Conservation (phyloP, 1,140 invertebrate genomes). For the Pygmarrhopalites habei region DNA sequence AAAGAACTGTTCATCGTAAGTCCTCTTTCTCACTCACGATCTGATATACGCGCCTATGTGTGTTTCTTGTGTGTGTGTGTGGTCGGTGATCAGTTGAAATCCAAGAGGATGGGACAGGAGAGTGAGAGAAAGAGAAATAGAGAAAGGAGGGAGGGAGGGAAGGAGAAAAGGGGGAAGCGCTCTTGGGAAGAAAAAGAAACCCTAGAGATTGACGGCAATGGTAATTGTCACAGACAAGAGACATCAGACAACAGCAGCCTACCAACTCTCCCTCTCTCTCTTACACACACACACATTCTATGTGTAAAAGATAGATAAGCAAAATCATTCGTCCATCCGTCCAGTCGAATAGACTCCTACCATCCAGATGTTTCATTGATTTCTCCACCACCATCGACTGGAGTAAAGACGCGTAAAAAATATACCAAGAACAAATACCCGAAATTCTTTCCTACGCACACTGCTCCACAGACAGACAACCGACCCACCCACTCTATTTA, state of each 20-base stretch:
- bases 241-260: constrained; percentile 3
- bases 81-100: too few relatives aligned
- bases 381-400: background rate
- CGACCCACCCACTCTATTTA: too few relatives aligned
- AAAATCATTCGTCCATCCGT: constrained; percentile 1
- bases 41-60: too few relatives aligned
- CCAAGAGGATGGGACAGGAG: too few relatives aligned
- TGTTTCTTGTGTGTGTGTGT: too few relatives aligned
- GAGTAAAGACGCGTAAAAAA: too few relatives aligned
- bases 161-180: constrained; percentile 14
- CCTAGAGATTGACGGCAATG: background rate
- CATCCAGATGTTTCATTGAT: constrained; percentile 2
- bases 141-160: constrained; percentile 13
- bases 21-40: too few relatives aligned
- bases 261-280: too few relatives aligned
- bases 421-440: too few relatives aligned
- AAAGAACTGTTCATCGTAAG: too few relatives aligned
- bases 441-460: too few relatives aligned
- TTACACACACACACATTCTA: background rate
- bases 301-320: background rate
- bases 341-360: background rate
- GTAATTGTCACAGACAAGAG: constrained; percentile 10
- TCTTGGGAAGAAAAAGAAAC: constrained; percentile 15
- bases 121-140: constrained; percentile 9
- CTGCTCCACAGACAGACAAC: too few relatives aligned